phyloP scores from a whole-genome alignment of 2,797 vertebrate genomes.

The Sphenodon punctatus region DNA sequence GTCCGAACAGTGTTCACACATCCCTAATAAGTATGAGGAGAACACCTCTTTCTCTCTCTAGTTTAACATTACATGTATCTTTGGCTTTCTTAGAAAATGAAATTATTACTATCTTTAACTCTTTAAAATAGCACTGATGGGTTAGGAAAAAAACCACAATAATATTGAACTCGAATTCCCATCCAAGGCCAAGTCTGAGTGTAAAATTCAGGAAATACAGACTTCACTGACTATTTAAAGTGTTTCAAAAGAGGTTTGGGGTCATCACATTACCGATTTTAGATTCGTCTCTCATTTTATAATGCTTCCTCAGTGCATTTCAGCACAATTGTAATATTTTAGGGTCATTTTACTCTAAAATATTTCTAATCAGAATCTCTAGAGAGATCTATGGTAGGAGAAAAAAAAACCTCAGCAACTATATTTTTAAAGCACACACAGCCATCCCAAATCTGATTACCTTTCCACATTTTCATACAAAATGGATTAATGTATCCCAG shows the following conservation, averaged over 20 bases:
- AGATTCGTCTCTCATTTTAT: constrained; percentile 27
- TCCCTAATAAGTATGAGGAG: too few species aligned
- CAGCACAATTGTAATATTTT: not conserved
- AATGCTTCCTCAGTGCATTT: constrained; percentile 3
- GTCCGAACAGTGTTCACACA: too few species aligned
- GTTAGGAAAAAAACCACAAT: constrained; percentile 33
- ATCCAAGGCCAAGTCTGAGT: constrained; percentile 4
- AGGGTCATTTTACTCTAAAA: constrained; percentile 51
- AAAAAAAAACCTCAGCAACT: constrained; percentile 53
- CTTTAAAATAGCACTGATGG: constrained; percentile 39
- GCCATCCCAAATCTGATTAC: constrained; percentile 78
- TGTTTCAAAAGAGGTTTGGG: constrained; percentile 26
- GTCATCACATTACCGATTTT: constrained; percentile 14
- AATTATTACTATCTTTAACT: constrained; percentile 54
- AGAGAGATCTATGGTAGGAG: constrained; percentile 50
- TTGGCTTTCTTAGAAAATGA: constrained; percentile 12
- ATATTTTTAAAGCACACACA: constrained; percentile 69
- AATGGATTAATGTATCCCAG: constrained; percentile 77
- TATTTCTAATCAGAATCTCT: constrained; percentile 56
- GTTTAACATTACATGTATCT: not conserved
- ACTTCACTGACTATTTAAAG: constrained; percentile 38
- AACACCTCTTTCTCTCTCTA: not conserved
- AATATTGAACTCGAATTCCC: constrained; percentile 15
- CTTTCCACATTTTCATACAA: constrained; percentile 80
- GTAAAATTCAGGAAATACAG: constrained; percentile 26